A percentile compares a stretch with the other conserved stretches of the same genome.
Evolutionary conservation across 2,113 vertebrate species (phyloP).

Genomic region (Rhagologus leucostigma): DNA sequence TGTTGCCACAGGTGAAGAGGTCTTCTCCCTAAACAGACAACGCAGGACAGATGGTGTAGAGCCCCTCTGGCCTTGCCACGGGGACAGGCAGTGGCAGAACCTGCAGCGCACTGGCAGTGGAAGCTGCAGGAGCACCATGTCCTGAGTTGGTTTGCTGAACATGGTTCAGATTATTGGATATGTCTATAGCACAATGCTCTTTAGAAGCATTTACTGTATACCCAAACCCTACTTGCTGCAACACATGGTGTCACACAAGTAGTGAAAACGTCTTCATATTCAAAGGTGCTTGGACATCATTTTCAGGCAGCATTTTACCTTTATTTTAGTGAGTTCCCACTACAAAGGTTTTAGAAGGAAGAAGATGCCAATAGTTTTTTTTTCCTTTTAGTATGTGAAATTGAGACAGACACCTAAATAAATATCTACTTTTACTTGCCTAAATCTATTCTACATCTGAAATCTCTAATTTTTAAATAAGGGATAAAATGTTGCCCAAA

Average conservation of each 20-base stretch:
- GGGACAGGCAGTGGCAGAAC: background rate
- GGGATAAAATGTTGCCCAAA: conserved; percentile 88
- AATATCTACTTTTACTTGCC: conserved; percentile 62
- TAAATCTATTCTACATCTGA: conserved; percentile 64
- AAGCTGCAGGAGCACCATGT: conserved; percentile 69
- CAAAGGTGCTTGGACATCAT: conserved; percentile 81
- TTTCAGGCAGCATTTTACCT: conserved; percentile 88
- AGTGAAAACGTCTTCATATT: conserved; percentile 88
- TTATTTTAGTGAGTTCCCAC: conserved; percentile 75
- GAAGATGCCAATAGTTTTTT: conserved; percentile 68
- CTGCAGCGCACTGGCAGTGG: conserved; percentile 24
- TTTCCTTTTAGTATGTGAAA: conserved; percentile 59
- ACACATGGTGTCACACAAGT: conserved; percentile 91
- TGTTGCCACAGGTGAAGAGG: conserved; percentile 10
- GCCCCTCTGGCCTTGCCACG: background rate
- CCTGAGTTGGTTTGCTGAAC: conserved; percentile 93
- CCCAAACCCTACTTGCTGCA: conserved; percentile 81
- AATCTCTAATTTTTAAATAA: conserved; percentile 74
- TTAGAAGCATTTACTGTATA: conserved; percentile 95
- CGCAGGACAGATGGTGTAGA: background rate
- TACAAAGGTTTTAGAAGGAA: conserved; percentile 68
- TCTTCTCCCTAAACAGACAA: background rate
- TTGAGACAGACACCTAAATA: conserved; percentile 68
- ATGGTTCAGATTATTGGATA: conserved; percentile 98
- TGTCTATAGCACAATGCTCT: conserved; percentile 94